Conservation (phyloP, 2,113 vertebrate species). For the Spermophilus dauricus region DNA sequence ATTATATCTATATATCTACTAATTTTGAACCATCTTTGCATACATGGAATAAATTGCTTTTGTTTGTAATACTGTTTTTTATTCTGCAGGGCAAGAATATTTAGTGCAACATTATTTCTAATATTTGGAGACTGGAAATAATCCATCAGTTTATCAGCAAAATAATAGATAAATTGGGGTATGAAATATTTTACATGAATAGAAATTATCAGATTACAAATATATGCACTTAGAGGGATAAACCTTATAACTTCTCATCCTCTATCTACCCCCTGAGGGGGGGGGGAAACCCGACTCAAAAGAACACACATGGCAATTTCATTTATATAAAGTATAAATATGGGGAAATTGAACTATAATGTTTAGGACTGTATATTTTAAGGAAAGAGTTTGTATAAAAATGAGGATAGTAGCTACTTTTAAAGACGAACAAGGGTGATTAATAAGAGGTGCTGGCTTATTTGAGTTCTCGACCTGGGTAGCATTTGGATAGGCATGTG, state of each 20-base stretch:
- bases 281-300: background rate
- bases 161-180: background rate
- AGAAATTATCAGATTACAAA: background rate
- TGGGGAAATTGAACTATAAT: background rate
- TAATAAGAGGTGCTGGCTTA: background rate
- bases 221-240: background rate
- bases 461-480: slow-evolving; percentile 9
- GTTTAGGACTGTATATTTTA: background rate
- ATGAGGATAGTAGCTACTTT: background rate
- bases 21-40: slow-evolving; percentile 5
- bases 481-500: background rate
- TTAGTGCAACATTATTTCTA: slow-evolving; percentile 34
- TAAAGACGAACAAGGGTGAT: background rate
- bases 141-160: background rate
- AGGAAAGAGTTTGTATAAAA: background rate
- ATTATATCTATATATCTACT: background rate
- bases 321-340: background rate
- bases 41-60: slow-evolving; percentile 24
- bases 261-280: too few relatives aligned
- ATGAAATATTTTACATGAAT: background rate
- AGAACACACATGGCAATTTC: background rate
- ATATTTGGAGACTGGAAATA: slow-evolving; percentile 11
- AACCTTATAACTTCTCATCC: background rate
- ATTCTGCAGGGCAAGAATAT: slow-evolving; percentile 25
- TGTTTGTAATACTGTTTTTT: slow-evolving; percentile 33